These are phyloP conservation scores for Entomyzon cyanotis DNA, from an alignment of 2,113 vertebrate species.

Conservation along the genomic window DNA sequence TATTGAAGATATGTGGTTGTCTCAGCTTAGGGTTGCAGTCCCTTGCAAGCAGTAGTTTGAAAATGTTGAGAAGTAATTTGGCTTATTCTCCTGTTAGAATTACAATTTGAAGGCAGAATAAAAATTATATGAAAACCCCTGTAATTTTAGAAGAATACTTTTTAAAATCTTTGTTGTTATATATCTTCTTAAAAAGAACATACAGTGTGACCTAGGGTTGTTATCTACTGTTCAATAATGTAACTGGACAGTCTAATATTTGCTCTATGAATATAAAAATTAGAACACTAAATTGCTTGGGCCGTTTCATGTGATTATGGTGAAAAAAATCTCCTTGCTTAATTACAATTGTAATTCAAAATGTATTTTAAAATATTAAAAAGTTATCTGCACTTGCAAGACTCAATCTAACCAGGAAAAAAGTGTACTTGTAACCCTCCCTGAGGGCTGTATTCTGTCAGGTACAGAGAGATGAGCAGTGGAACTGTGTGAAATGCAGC, in stretches of 20 bases:
- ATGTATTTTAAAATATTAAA: conserved; percentile 58
- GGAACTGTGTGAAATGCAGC: not conserved
- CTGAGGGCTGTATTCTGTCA: not conserved
- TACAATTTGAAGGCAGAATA: not conserved
- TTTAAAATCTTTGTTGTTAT: not conserved
- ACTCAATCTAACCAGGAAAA: not conserved
- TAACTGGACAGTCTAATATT: conserved; percentile 53
- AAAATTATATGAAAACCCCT: accelerated
- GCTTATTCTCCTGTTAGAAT: not conserved
- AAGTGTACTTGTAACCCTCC: not conserved
- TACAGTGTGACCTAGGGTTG: not conserved
- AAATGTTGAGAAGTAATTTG: not conserved
- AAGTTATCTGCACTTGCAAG: conserved; percentile 38
- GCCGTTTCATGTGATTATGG: conserved; percentile 23
- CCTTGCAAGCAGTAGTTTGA: not conserved
- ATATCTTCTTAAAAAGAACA: not conserved
- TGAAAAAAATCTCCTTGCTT: not conserved
- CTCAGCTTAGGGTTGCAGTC: not conserved
- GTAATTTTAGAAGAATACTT: not conserved
- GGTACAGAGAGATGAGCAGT: not conserved
- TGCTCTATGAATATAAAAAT: conserved; percentile 49
- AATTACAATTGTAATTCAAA: conserved; percentile 64
- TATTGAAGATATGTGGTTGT: not conserved
- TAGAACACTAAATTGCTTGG: conserved; percentile 26
- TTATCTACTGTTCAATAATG: conserved; percentile 50